Evolutionary conservation across 2,888 invertebrate species (phyloP).

Genomic region (Dryobota labecula): DNA sequence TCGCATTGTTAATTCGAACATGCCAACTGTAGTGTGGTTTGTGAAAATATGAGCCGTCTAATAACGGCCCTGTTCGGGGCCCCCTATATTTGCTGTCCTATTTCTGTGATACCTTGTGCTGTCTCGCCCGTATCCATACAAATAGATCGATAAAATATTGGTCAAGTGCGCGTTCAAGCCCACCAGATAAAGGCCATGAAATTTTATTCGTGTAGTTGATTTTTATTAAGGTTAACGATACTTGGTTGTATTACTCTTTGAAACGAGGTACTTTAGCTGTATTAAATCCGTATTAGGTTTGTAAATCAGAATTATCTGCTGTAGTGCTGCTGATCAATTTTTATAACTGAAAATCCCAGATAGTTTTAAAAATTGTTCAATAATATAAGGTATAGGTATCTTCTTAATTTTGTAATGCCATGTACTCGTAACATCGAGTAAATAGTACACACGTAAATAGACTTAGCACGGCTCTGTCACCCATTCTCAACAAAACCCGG

Average conservation of each 20-base stretch:
- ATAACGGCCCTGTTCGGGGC: conserved; percentile 21
- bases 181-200: conserved; percentile 50
- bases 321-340: background rate
- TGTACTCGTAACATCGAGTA: no score
- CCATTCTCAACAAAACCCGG: background rate
- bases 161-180: conserved; percentile 54
- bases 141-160: conserved; percentile 61
- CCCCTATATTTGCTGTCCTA: conserved; percentile 55
- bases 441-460: no score
- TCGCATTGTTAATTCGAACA: conserved; percentile 38
- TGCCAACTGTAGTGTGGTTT: conserved; percentile 18
- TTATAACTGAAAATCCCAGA: no score
- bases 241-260: conserved; percentile 11
- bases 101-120: conserved; percentile 50
- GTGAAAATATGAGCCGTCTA: conserved; percentile 23
- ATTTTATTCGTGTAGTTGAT: conserved; percentile 50
- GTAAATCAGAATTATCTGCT: background rate
- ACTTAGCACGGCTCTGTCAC: background rate
- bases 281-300: conserved; percentile 18
- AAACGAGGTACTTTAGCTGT: conserved; percentile 18
- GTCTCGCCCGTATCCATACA: conserved; percentile 58
- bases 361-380: no score
- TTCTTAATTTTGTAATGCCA: background rate
- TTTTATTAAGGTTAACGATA: conserved; percentile 47
- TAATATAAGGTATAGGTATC: background rate